Percentiles rank a stretch among this genome's conserved stretches.
Evolutionary conservation across 2,888 invertebrate species (phyloP).

Genomic region (Hylaea fasciaria): DNA sequence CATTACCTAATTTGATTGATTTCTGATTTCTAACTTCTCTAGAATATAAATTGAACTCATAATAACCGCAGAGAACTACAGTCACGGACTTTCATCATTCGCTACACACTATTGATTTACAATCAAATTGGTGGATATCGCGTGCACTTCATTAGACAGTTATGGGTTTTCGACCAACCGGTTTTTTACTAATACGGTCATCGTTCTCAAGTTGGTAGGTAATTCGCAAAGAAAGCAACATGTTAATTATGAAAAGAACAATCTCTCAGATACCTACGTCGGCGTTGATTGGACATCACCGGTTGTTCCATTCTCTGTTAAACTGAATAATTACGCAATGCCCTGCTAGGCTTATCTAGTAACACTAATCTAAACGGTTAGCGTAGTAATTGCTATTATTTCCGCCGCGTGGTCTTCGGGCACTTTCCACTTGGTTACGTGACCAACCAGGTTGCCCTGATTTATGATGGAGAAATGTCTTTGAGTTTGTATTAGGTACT

Average conservation of each 20-base stretch:
- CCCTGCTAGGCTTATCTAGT: conserved; percentile 12
- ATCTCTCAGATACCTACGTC: too few species aligned
- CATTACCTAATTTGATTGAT: conserved; percentile 13
- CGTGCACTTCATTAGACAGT: too few species aligned
- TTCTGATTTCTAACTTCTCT: conserved; percentile 21
- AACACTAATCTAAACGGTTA: conserved; percentile 31
- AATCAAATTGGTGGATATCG: neutral
- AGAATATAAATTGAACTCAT: conserved; percentile 2
- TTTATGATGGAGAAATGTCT: neutral
- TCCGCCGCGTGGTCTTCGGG: conserved; percentile 22
- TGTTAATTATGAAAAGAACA: too few species aligned
- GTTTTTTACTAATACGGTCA: too few species aligned
- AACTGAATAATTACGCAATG: conserved; percentile 13
- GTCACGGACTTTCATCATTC: conserved; percentile 20
- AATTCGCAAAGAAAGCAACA: too few species aligned
- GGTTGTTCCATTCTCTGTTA: neutral
- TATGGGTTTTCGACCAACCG: too few species aligned
- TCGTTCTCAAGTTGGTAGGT: too few species aligned
- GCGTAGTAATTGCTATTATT: conserved; percentile 40
- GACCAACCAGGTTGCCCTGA: conserved; percentile 18
- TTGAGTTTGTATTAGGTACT: neutral
- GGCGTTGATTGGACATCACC: too few species aligned
- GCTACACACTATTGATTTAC: conserved; percentile 17
- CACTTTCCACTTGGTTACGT: conserved; percentile 35
- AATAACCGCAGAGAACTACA: conserved; percentile 22